phyloP scores from a whole-genome alignment of 2,888 invertebrate genomes.

The Scaptomyza reducta region DNA sequence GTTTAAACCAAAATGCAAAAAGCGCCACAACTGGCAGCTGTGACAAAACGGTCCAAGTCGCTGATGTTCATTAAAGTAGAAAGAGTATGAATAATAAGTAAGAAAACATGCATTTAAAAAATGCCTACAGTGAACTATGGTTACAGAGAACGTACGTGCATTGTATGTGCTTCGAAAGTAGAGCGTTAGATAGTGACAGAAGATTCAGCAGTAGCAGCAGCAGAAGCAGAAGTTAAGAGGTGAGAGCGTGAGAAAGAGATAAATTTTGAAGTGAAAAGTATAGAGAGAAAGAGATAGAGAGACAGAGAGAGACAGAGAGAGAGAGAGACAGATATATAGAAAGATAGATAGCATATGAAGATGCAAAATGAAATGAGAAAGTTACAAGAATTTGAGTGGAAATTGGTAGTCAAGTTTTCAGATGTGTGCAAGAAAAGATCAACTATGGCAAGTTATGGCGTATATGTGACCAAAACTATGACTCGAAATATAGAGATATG shows the following conservation, averaged over 20 bases:
- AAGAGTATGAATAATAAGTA: conserved; percentile 37
- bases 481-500: conserved; percentile 54
- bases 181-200: conserved; percentile 70
- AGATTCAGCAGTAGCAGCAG: conserved; percentile 44
- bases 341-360: conserved; percentile 26
- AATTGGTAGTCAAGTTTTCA: conserved; percentile 41
- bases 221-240: conserved; percentile 19
- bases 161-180: conserved; percentile 53
- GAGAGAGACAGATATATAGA: background rate
- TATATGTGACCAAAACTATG: conserved; percentile 81
- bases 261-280: conserved; percentile 30
- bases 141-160: conserved; percentile 56
- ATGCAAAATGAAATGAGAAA: conserved; percentile 66
- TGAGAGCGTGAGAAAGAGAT: conserved; percentile 52
- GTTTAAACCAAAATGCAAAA: conserved; percentile 56
- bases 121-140: conserved; percentile 70
- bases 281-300: conserved; percentile 24
- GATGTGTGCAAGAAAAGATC: conserved; percentile 48
- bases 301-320: conserved; percentile 21
- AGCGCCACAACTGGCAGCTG: conserved; percentile 24
- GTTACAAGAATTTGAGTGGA: conserved; percentile 58
- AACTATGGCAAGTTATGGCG: conserved; percentile 84
- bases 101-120: conserved; percentile 36
- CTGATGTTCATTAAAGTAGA: conserved; percentile 34
- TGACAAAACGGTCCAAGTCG: conserved; percentile 54